phyloP scores from a whole-genome alignment of 2,113 vertebrate species.

The Ophthalmolycus amberensis region DNA sequence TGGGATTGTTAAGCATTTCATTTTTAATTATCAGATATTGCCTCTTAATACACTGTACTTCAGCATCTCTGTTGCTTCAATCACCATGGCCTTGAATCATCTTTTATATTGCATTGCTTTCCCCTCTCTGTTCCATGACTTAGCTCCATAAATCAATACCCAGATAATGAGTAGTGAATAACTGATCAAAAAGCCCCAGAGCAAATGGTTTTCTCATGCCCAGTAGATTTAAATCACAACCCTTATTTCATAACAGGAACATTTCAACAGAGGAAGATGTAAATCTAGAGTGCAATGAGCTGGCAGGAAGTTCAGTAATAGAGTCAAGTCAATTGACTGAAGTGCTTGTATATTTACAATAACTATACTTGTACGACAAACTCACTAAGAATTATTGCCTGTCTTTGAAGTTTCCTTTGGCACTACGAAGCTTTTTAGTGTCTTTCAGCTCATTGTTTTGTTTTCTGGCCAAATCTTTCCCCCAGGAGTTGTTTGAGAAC shows the following conservation, averaged over 20 bases:
- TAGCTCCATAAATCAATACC: conserved; percentile 58
- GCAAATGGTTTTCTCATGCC: conserved; percentile 57
- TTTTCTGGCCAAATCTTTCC: not conserved
- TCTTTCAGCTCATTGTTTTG: not conserved
- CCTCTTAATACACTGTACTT: not conserved
- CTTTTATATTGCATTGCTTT: conserved; percentile 43
- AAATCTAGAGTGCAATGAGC: conserved; percentile 30
- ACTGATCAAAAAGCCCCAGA: conserved; percentile 36
- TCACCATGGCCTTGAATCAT: conserved; percentile 57
- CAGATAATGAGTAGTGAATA: conserved; percentile 67
- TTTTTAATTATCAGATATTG: not conserved
- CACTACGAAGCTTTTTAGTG: not conserved
- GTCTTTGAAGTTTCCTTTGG: not conserved
- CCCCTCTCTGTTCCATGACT: conserved; percentile 45
- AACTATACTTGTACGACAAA: not conserved
- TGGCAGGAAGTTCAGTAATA: conserved; percentile 29
- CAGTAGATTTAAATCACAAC: conserved; percentile 31
- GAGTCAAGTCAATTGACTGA: conserved; percentile 25
- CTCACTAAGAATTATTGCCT: not conserved
- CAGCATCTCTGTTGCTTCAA: conserved; percentile 53
- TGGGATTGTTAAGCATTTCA: conserved; percentile 20
- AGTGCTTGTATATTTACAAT: not conserved
- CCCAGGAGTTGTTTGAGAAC: not conserved
- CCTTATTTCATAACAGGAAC: conserved; percentile 42
- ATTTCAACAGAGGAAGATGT: conserved; percentile 18